Percentiles rank a stretch among this genome's conserved stretches.
Conservation (phyloP, 2,797 vertebrate genomes). For the Acrossocheilus fasciatus region DNA sequence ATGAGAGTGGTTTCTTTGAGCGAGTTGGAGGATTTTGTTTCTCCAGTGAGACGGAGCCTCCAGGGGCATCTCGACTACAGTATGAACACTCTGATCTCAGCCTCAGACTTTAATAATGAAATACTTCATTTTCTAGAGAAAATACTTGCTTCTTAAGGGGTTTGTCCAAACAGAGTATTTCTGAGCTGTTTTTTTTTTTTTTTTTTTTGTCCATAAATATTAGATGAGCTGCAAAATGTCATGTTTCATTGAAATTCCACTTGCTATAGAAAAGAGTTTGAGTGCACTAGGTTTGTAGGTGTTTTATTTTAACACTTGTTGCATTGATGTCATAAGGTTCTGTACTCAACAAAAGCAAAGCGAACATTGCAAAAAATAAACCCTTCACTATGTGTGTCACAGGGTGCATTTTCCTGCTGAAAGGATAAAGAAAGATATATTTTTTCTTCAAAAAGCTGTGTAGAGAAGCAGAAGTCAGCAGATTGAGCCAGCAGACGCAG, state of each 20-base stretch:
- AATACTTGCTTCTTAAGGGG: not conserved
- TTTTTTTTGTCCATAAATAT: not conserved
- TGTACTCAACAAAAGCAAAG: not conserved
- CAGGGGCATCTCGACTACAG: conserved; percentile 12
- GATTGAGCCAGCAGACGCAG: conserved; percentile 50
- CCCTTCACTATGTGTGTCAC: not conserved
- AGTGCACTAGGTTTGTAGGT: not conserved
- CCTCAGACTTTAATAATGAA: not conserved
- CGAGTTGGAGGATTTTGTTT: conserved; percentile 40
- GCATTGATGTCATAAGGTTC: not conserved
- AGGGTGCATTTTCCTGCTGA: conserved; percentile 49
- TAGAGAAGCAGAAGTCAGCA: conserved; percentile 57
- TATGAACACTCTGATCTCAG: conserved; percentile 9
- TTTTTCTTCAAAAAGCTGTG: conserved; percentile 40
- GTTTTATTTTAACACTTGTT: not conserved
- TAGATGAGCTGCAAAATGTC: conserved; percentile 1
- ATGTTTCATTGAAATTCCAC: not conserved
- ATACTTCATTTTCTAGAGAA: not conserved
- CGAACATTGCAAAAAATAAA: not conserved
- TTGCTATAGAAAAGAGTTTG: not conserved
- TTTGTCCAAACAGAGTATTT: not conserved
- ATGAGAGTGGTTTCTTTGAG: conserved; percentile 45
- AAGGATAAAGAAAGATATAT: conserved; percentile 53
- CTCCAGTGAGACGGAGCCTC: conserved; percentile 9
- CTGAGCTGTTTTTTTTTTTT: not conserved